Evolutionary conservation across 35 echinoderm and acorn worm genomes (phyloP).

Genomic region (Amphiura filiformis): DNA sequence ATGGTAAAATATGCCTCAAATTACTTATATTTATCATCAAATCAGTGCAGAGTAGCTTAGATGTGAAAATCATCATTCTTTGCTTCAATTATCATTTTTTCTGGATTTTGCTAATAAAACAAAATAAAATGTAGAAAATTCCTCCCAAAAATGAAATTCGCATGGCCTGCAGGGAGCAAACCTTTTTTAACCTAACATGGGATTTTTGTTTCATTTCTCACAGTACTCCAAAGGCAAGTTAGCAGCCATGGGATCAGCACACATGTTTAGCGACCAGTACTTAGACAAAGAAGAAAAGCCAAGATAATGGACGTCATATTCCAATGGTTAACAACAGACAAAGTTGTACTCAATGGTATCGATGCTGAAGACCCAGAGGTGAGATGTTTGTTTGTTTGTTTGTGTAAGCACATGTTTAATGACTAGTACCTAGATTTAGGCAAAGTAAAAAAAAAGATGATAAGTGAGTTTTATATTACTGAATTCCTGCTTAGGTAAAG

Average conservation of each 20-base stretch:
- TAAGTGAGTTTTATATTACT: slow-evolving; percentile 88
- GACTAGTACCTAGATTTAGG: slow-evolving; percentile 97
- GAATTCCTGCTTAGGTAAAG: slow-evolving; percentile 87
- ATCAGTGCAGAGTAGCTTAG: no score
- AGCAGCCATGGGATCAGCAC: slow-evolving; percentile 82
- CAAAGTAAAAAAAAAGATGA: slow-evolving; percentile 86
- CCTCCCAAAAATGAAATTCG: no score
- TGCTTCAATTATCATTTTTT: no score
- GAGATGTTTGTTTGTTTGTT: not conserved
- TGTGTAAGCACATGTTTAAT: slow-evolving; percentile 69
- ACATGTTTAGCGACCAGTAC: slow-evolving; percentile 98
- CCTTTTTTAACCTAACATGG: no score
- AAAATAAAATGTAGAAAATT: no score
- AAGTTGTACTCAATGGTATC: slow-evolving; percentile 87
- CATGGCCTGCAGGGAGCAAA: no score
- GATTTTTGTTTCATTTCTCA: not conserved
- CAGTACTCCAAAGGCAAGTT: slow-evolving; percentile 98
- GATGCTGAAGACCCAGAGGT: slow-evolving; percentile 99
- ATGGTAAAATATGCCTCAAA: no score
- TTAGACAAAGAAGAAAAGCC: slow-evolving; percentile 95
- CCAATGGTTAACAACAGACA: slow-evolving; percentile 89
- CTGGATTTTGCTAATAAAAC: no score
- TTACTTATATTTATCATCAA: no score
- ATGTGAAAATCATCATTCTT: no score
- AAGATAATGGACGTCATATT: slow-evolving; percentile 98